Base-by-base conservation (phyloP, 2,113 vertebrate genomes). In the Rhynchopsitta pachyrhyncha region DNA sequence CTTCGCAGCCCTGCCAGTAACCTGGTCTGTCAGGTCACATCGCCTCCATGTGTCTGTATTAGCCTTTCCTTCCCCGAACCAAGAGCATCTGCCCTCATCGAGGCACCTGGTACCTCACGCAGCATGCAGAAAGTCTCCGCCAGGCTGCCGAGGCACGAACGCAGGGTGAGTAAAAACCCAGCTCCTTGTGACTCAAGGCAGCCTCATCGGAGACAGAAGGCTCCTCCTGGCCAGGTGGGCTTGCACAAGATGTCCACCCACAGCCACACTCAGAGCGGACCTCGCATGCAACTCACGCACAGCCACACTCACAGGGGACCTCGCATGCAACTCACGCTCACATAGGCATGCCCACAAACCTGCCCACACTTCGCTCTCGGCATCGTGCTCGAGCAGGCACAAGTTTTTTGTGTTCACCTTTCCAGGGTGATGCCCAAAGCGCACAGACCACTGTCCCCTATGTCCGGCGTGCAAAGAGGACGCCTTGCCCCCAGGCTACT, bases 331-430 rank as follows among this genome's bases (percentile, higher is more conserved):
- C 79, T 82, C 88, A n/a, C 1, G 4, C 52, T 93, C 47, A 13
- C 0, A 0, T 0, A 80, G 82, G 84, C 31, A 3, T 50, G 44
- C 29, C 66, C 91, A 91, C 62, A 47, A 82, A 62, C 47, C 73
- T 82, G 86, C 86, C 93, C 88, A 82, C 86, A 13, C 47, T 13
- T 42, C 1, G 33, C 57, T 82, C 33, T 28, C 0, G 0, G n/a
- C 1, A 5, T 35, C 7, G 2, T 0, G 2, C 62, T 60, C 0
- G 0, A 62, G 79, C 75, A 77, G 41, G 17, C 70, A 11, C 1
- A 1, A 80, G 47, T 70, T 93, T 68, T 42, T 41, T 15, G 46
- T 1, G 0, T 37, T 41, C 76, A 57, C 68, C 64, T 52, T 41
- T n/a, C 82, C 71, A 39, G 41, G 18, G 46, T 2, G 23, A 93